A percentile compares a stretch with the other conserved stretches of the same genome.
Evolutionary conservation across 2,888 invertebrate genomes (phyloP).

Genomic region (Sesamia inferens): DNA sequence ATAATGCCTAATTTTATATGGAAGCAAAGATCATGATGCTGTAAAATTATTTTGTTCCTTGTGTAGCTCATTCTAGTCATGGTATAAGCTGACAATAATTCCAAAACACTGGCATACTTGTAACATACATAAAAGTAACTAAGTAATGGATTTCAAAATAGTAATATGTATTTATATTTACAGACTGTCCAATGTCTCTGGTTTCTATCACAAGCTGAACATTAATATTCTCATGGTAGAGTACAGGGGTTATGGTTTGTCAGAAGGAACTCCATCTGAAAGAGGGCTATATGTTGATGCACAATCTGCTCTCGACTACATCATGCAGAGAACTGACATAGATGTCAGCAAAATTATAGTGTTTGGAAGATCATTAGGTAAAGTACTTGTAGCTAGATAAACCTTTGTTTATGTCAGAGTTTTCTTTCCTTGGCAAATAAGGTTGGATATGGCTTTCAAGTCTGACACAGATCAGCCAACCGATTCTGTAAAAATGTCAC

Average conservation of each 20-base stretch:
- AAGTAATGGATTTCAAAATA: background rate
- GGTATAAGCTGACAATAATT: background rate
- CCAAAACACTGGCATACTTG: background rate
- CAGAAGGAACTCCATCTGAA: slow-evolving; percentile 96
- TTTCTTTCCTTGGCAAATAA: background rate
- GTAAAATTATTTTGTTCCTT: background rate
- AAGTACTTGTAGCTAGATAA: slow-evolving; percentile 49
- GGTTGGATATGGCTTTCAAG: background rate
- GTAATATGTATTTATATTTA: slow-evolving; percentile 51
- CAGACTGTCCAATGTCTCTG: slow-evolving; percentile 96
- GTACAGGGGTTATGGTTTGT: slow-evolving; percentile 98
- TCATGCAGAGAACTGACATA: slow-evolving; percentile 94
- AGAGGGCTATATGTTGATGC: slow-evolving; percentile 96
- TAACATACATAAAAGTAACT: background rate
- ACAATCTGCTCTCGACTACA: slow-evolving; percentile 95
- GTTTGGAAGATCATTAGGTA: slow-evolving; percentile 96
- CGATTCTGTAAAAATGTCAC: too few relatives aligned
- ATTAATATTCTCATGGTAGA: slow-evolving; percentile 98
- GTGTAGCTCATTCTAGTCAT: too few relatives aligned
- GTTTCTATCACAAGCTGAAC: slow-evolving; percentile 94
- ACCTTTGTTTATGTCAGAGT: background rate
- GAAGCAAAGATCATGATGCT: background rate
- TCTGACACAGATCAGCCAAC: too few relatives aligned
- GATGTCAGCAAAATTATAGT: slow-evolving; percentile 95
- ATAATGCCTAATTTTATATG: background rate